These are phyloP conservation scores for Dermatophagoides farinae DNA, from an alignment of 1,140 invertebrate species.

Conservation along the genomic window DNA sequence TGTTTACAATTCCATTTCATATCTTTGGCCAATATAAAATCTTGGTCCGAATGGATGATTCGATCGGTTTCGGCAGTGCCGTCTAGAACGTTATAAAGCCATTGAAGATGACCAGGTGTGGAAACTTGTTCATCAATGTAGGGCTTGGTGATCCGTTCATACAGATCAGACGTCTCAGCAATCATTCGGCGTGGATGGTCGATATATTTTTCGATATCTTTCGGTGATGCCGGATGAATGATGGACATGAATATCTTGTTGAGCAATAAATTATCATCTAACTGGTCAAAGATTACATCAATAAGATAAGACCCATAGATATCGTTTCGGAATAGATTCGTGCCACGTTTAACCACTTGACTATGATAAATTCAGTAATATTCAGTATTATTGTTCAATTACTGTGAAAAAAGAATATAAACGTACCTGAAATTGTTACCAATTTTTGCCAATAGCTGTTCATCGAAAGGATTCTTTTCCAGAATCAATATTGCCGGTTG, in stretches of 20 bases:
- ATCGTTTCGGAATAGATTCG: conserved; percentile 48
- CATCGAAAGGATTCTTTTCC: conserved; percentile 60
- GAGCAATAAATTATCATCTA: neutral
- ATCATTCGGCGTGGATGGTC: conserved; percentile 48
- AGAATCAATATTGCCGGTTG: conserved; percentile 46
- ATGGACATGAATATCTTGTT: conserved; percentile 53
- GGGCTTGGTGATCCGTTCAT: conserved; percentile 52
- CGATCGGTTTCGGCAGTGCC: conserved; percentile 66
- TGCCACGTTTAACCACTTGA: neutral
- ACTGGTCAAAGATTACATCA: conserved; percentile 28
- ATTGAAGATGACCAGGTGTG: conserved; percentile 41
- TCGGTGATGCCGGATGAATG: conserved; percentile 74
- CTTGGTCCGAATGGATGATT: conserved; percentile 63
- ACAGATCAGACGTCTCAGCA: conserved; percentile 61
- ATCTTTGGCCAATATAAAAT: conserved; percentile 43
- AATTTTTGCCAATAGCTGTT: conserved; percentile 35
- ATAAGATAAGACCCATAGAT: conserved; percentile 65
- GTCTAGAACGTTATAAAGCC: conserved; percentile 87
- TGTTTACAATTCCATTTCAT: conserved; percentile 45
- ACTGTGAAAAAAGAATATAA: neutral
- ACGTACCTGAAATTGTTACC: neutral
- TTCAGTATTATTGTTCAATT: neutral
- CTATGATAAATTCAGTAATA: neutral
- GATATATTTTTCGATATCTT: conserved; percentile 69
- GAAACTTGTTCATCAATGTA: conserved; percentile 46